Base-by-base conservation (phyloP, 2,888 invertebrate species). In the Cheilosia scutellata region DNA sequence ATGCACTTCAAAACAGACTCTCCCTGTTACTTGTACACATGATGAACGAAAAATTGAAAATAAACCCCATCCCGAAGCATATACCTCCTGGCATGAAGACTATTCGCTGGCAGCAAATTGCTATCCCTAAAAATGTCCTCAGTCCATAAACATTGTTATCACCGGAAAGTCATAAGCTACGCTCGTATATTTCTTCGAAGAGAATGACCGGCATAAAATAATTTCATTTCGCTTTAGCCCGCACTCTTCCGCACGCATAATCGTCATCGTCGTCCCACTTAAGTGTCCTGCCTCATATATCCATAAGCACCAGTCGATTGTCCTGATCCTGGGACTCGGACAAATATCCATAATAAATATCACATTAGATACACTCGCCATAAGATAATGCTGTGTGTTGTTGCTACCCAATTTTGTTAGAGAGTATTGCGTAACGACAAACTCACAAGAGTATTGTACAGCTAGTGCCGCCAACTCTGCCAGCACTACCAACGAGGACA, bases 81-180 rank as follows among this genome's bases (percentile, higher is more conserved):
- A 76, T 44, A 71, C 44, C 9, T 7, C 60, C 77, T 53, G 66
- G 44, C 68, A 68, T 79, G 71, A 84, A 75, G 71, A 80, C 75
- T 84, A 71, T 80, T 84, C 70, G 80, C 53, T 75, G 70, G 58
- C 57, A 66, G 74, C 84, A 84, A 84, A 80, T 84, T 84, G 75
- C 70, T 70, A 49, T 72, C 47, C 75, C 84, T 44, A 75, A 80
- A 83, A 84, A 80, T 80, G 70, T 84, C 80, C 75, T 75, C 79
- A 84, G 80, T 84, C 84, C 65, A 84, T 84, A 84, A 84, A 84
- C 75, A 84, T 84, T 84, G 80, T 80, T 84, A 84, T 84, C 84
- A 70, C 84, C 70, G 75, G 75, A 16, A 84, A 84, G 84, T 84
- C 84, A 84, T 84, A 80, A 84, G 80, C 80, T 84, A 20, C 71